Evolutionary conservation across 2,797 vertebrate species (phyloP), one percentile per base, ranked within the genome.

Genomic region (Pachyuromys duprasi): DNA sequence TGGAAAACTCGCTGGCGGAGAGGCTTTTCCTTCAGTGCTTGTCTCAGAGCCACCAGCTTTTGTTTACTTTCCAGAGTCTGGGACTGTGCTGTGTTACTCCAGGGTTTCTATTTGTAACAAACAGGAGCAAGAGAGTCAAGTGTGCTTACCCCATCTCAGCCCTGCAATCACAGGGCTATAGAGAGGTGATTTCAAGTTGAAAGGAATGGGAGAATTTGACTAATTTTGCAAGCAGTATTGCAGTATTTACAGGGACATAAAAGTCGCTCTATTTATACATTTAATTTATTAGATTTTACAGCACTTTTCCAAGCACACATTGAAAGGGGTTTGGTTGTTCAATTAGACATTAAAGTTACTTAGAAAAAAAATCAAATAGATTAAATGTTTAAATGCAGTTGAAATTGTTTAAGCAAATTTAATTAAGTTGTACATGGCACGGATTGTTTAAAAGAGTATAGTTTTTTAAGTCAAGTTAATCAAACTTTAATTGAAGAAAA

Each of bases 321-420:
- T 95, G 53, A 81, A 91, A 93, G 96, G 90, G 69, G 74, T 93
- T 95, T 67, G n/a, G 83, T 93, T 86, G 49, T 94, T 96, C 87
- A 91, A 87, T 91, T 89, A 96, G 91, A 95, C 49, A 95, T 96
- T 91, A 93, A 90, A 91, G 88, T 95, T 90, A 95, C 81, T 39
- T 45, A 88, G 87, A 89, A 95, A 96, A 49, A 49, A 88, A 96
- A 95, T 95, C 90, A 97, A 96, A 96, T 57, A 92, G 90, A 91
- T 93, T 83, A 95, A 91, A 92, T 53, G 80, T 94, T 95, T 88
- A 81, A 93, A 84, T 93, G 67, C 76, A 95, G 80, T 88, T 91
- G 91, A 96, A 96, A 93, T 74, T 93, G 83, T 97, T 96, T 95
- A 88, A 93, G 62, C 72, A 97, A 95, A 97, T 95, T 95, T 96